phyloP scores from a whole-genome alignment of 64 coral and sea anemone genomes.

The Porites australiensis region DNA sequence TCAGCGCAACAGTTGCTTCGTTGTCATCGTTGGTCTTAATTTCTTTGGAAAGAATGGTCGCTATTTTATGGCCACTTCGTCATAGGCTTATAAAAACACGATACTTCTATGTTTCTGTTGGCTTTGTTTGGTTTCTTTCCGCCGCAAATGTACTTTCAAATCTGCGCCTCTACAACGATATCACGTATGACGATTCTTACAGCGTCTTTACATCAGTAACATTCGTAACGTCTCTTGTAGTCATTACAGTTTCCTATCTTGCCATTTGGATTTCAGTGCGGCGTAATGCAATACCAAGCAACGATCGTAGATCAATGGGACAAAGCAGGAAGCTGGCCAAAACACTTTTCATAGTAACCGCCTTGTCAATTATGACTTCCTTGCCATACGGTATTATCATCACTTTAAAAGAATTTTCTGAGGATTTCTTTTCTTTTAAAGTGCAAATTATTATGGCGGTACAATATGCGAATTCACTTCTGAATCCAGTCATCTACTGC shows the following conservation, averaged over 20 bases:
- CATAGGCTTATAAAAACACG: not conserved
- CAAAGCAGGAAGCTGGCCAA: not conserved
- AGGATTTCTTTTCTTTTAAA: not conserved
- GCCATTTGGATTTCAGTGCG: not conserved
- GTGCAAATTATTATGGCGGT: not conserved
- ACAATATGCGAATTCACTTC: not conserved
- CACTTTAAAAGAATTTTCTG: not conserved
- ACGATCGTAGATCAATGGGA: not conserved
- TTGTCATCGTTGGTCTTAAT: not conserved
- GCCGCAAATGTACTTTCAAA: not conserved
- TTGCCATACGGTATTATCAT: not conserved
- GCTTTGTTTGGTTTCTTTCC: not conserved
- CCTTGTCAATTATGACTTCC: not conserved
- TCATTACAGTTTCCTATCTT: not conserved
- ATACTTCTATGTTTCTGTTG: not conserved
- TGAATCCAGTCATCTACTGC: slow-evolving; percentile 2
- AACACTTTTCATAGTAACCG: not conserved
- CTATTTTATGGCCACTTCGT: not conserved
- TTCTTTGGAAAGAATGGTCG: slow-evolving; percentile 6
- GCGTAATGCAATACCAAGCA: not conserved
- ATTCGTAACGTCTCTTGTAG: not conserved
- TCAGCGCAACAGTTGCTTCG: not conserved
- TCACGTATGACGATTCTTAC: not conserved
- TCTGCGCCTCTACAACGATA: not conserved
- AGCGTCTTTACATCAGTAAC: not conserved